These are phyloP conservation scores for Ornithorhynchus anatinus DNA, from an alignment of 2,113 vertebrate genomes.

Conservation along the genomic window DNA sequence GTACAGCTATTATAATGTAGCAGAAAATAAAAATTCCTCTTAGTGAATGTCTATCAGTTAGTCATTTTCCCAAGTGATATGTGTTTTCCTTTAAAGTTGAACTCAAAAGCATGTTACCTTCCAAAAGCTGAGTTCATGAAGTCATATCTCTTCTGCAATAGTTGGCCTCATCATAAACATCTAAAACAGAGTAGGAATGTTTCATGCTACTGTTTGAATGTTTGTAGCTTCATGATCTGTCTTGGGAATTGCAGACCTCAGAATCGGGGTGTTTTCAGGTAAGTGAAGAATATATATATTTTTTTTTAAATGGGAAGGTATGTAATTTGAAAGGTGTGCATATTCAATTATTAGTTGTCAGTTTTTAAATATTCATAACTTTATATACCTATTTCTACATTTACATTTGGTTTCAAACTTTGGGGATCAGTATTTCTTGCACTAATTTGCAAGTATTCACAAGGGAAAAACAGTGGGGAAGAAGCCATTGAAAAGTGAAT, in stretches of 20 bases:
- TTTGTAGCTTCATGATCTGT: slow-evolving; percentile 42
- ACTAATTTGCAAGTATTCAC: too few species aligned
- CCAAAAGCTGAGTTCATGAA: slow-evolving; percentile 36
- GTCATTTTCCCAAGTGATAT: background rate
- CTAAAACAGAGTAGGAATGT: slow-evolving; percentile 13
- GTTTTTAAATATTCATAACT: too few species aligned
- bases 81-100: slow-evolving; percentile 33
- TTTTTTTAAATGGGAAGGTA: too few species aligned
- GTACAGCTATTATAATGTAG: background rate
- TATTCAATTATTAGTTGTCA: too few species aligned
- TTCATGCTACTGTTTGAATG: slow-evolving; percentile 28
- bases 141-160: slow-evolving; percentile 34
- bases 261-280: slow-evolving; percentile 44
- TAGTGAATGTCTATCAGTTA: slow-evolving; percentile 32
- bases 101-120: slow-evolving; percentile 35
- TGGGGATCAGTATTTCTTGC: too few species aligned
- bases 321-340: too few species aligned
- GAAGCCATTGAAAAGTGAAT: too few species aligned
- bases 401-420: too few species aligned
- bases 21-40: slow-evolving; percentile 8
- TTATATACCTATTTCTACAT: too few species aligned
- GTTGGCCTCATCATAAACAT: slow-evolving; percentile 47
- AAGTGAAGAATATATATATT: slow-evolving; percentile 20
- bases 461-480: too few species aligned
- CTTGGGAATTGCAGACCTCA: slow-evolving; percentile 24